A percentile compares a stretch with the other conserved stretches of the same genome.
Evolutionary conservation across 64 coral and sea anemone genomes (phyloP).

Genomic region (Montipora foliosa): DNA sequence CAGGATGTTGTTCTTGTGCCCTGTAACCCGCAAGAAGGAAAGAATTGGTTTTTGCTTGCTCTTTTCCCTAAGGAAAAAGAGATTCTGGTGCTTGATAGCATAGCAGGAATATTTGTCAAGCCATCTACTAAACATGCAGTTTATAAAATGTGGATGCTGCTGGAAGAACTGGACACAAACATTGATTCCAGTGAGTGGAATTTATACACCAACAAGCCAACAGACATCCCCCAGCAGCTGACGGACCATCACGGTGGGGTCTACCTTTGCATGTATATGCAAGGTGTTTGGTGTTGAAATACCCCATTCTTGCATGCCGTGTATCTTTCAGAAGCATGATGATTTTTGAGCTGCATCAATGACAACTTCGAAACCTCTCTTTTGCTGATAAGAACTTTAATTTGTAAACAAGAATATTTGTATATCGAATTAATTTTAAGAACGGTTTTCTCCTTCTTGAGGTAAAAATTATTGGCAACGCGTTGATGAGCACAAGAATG

Average conservation of each 20-base stretch:
- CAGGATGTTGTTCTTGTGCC: background rate
- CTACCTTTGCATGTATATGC: conserved; percentile 31
- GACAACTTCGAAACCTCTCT: background rate
- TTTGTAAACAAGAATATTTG: too few species aligned
- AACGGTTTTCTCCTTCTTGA: too few species aligned
- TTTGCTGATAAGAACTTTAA: too few species aligned
- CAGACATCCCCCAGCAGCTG: conserved; percentile 56
- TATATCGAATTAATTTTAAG: too few species aligned
- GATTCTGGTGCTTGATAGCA: conserved; percentile 39
- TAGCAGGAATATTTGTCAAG: conserved; percentile 35
- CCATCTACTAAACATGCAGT: conserved; percentile 40
- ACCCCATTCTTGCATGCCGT: background rate
- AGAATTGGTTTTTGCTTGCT: conserved; percentile 58
- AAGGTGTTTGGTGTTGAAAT: conserved; percentile 32
- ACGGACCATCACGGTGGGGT: conserved; percentile 59
- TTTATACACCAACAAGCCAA: conserved; percentile 20
- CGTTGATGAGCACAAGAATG: too few species aligned
- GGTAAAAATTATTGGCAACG: too few species aligned
- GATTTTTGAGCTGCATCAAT: background rate
- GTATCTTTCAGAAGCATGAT: background rate
- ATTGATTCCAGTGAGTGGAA: conserved; percentile 32
- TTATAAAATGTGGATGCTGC: conserved; percentile 7
- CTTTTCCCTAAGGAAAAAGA: conserved; percentile 40
- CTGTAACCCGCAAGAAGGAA: background rate
- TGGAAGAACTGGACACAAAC: conserved; percentile 28